Conservation (phyloP, 92 coral and sea anemone genomes). For the Porites evermanni region DNA sequence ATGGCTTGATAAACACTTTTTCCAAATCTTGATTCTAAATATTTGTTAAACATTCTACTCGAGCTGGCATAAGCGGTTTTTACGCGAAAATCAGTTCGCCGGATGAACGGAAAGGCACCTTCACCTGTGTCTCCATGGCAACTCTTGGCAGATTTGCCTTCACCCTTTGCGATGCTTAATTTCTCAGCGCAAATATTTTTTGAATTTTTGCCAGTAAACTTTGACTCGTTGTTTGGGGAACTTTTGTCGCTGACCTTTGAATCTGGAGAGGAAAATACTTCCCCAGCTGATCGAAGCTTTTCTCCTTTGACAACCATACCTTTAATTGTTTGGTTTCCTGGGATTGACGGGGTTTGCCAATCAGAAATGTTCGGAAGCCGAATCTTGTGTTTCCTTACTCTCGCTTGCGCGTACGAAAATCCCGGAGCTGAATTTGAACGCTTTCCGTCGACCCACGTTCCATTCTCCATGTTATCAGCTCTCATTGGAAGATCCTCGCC, state of each 20-base stretch:
- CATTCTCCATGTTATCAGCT: neutral
- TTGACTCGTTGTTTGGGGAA: constrained; percentile 1
- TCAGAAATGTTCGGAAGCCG: constrained; percentile 42
- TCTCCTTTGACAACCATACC: constrained; percentile 23
- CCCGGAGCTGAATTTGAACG: constrained; percentile 14
- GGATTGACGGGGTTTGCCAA: constrained; percentile 16
- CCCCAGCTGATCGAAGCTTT: neutral
- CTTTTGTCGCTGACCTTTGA: neutral
- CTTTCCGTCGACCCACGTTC: neutral
- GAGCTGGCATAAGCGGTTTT: constrained; percentile 11
- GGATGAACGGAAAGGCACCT: neutral
- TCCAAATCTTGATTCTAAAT: constrained; percentile 60
- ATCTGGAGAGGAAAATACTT: neutral
- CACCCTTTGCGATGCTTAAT: neutral
- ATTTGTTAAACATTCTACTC: constrained; percentile 25
- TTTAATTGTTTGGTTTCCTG: neutral
- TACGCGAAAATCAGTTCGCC: neutral
- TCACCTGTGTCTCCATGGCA: constrained; percentile 6
- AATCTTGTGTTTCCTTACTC: constrained; percentile 12
- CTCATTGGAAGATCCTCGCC: neutral
- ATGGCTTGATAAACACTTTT: constrained; percentile 26
- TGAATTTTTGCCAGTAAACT: neutral
- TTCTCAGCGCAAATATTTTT: neutral
- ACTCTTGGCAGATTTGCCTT: neutral
- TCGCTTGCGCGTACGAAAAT: neutral